A percentile compares a stretch with the other conserved stretches of the same genome.
These are phyloP conservation scores for Epiblema foenella DNA, from an alignment of 2,888 invertebrate genomes.

Conservation along the genomic window DNA sequence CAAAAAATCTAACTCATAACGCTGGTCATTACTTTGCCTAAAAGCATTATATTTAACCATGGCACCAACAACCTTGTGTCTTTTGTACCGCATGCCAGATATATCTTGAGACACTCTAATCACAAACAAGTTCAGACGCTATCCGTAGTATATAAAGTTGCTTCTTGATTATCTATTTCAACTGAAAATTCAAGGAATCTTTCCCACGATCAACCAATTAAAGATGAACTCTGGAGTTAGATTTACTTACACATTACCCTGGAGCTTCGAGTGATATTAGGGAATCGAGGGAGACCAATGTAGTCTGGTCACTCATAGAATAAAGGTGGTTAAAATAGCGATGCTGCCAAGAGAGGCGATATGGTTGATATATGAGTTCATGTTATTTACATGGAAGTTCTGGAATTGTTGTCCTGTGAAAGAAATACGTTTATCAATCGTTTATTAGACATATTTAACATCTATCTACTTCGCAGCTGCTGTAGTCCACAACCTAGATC, in stretches of 20 bases:
- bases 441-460: not conserved
- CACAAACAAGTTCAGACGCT: constrained; percentile 13
- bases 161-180: constrained; percentile 15
- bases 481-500: not conserved
- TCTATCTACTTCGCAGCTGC: not conserved
- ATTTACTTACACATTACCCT: constrained; percentile 16
- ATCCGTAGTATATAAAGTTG: constrained; percentile 17
- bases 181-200: constrained; percentile 34
- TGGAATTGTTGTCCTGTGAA: not conserved
- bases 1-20: not conserved
- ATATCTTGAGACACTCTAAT: not conserved
- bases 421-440: constrained; percentile 3
- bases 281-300: not conserved
- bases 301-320: constrained; percentile 17
- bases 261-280: not conserved
- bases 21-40: constrained; percentile 22
- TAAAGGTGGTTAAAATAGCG: constrained; percentile 35
- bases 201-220: constrained; percentile 23
- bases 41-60: constrained; percentile 22
- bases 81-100: constrained; percentile 25
- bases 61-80: constrained; percentile 12
- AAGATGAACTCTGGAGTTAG: constrained; percentile 16
- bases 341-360: constrained; percentile 28
- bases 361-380: constrained; percentile 25
- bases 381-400: constrained; percentile 29